Evolutionary conservation across 2,113 vertebrate species (phyloP).

Genomic region (Prunella himalayana): DNA sequence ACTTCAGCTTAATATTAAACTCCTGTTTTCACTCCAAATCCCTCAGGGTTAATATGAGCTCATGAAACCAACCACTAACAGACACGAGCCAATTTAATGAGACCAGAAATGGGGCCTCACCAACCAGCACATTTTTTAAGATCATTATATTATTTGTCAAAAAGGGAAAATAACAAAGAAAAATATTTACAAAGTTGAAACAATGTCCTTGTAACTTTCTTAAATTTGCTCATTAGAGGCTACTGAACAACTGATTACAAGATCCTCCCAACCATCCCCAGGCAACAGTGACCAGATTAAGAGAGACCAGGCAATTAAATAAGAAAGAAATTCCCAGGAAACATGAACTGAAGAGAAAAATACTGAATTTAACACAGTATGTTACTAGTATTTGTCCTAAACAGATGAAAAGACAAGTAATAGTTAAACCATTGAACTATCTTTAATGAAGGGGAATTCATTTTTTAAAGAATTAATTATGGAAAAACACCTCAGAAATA

Average conservation of each 20-base stretch:
- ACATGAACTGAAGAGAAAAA: background rate
- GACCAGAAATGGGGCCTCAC: slow-evolving; percentile 28
- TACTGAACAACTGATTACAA: slow-evolving; percentile 27
- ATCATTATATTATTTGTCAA: background rate
- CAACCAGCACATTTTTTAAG: background rate
- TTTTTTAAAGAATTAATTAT: background rate
- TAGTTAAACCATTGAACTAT: background rate
- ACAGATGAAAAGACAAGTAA: background rate
- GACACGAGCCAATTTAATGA: slow-evolving; percentile 37
- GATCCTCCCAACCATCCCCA: background rate
- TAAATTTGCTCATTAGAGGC: slow-evolving; percentile 24
- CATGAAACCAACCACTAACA: background rate
- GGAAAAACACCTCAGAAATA: background rate
- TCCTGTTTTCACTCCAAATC: background rate
- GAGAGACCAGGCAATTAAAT: slow-evolving; percentile 6
- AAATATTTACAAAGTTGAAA: background rate
- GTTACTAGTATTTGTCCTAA: background rate
- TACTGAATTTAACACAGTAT: background rate
- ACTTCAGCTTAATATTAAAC: background rate
- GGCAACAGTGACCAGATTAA: background rate
- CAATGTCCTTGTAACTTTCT: background rate
- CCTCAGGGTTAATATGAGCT: background rate
- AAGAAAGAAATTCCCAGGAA: background rate
- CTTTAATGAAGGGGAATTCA: background rate
- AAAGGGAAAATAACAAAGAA: background rate